Percentiles rank a stretch among this genome's conserved stretches.
Evolutionary conservation across 2,888 invertebrate genomes (phyloP).

Genomic region (Cancer borealis): DNA sequence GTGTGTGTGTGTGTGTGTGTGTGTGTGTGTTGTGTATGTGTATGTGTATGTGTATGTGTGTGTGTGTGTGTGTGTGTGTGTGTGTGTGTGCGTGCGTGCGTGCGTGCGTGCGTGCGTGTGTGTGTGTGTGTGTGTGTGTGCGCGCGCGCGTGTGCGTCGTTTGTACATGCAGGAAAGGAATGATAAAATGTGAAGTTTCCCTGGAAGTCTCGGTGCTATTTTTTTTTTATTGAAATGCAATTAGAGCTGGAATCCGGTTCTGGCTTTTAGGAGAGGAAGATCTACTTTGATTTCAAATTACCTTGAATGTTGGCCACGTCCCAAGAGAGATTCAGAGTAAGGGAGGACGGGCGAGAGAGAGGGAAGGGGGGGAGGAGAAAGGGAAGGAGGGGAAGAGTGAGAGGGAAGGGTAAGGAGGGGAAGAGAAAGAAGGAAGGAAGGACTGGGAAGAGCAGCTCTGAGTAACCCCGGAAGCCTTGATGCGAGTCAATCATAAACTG

Average conservation of each 20-base stretch:
- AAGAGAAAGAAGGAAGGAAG: background rate
- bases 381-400: background rate
- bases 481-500: background rate
- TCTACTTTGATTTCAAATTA: constrained; percentile 62
- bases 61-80: too few relatives aligned
- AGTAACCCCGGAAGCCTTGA: background rate
- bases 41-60: too few relatives aligned
- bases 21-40: too few relatives aligned
- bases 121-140: constrained; percentile 17
- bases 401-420: background rate
- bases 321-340: background rate
- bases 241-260: constrained; percentile 52
- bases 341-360: background rate
- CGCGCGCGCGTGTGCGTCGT: background rate
- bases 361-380: background rate
- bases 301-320: constrained; percentile 49
- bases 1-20: constrained; percentile 18
- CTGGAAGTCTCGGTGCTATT: background rate
- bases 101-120: background rate
- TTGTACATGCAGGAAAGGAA: background rate
- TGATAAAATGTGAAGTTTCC: constrained; percentile 26
- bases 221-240: constrained; percentile 45
- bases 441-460: background rate
- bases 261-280: constrained; percentile 51
- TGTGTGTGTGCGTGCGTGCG: constrained; percentile 4